These are phyloP conservation scores for Bufo gargarizans DNA, from an alignment of 2,113 vertebrate genomes.

Conservation along the genomic window DNA sequence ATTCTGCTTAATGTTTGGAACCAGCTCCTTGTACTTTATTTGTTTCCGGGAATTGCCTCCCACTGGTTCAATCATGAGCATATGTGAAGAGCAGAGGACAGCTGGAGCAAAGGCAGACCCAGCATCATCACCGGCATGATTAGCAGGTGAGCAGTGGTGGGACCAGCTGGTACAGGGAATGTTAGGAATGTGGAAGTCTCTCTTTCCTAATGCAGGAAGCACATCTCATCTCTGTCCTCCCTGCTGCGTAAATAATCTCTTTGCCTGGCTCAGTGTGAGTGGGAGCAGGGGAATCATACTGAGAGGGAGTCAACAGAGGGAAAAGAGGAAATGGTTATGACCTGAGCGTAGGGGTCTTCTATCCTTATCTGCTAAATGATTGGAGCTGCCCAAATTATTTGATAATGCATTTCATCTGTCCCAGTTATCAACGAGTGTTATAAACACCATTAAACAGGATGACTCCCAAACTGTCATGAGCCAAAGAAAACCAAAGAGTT, in stretches of 20 bases:
- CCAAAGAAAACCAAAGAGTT: background rate
- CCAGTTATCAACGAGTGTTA: slow-evolving; percentile 20
- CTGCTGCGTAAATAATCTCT: slow-evolving; percentile 48
- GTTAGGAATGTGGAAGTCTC: slow-evolving; percentile 49
- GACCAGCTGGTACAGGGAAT: slow-evolving; percentile 59
- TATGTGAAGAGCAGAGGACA: slow-evolving; percentile 17
- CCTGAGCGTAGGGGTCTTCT: slow-evolving; percentile 5
- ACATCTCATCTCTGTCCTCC: slow-evolving; percentile 51
- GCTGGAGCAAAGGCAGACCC: slow-evolving; percentile 33
- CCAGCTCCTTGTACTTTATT: slow-evolving; percentile 10
- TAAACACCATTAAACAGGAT: slow-evolving; percentile 18
- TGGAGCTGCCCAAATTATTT: slow-evolving; percentile 41
- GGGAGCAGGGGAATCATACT: slow-evolving; percentile 15
- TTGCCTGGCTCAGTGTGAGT: slow-evolving; percentile 18
- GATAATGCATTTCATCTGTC: slow-evolving; percentile 31
- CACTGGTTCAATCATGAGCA: slow-evolving; percentile 11
- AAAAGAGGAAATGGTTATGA: slow-evolving; percentile 53
- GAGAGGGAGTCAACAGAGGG: slow-evolving; percentile 22
- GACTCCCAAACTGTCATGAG: background rate
- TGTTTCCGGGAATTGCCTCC: slow-evolving; percentile 25
- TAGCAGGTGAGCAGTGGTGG: slow-evolving; percentile 51
- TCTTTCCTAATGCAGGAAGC: slow-evolving; percentile 52
- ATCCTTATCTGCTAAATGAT: slow-evolving; percentile 42
- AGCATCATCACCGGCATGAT: slow-evolving; percentile 24
- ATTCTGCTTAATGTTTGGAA: background rate